Conservation (phyloP, 2,888 invertebrate genomes). For the Mimachlamys varia region DNA sequence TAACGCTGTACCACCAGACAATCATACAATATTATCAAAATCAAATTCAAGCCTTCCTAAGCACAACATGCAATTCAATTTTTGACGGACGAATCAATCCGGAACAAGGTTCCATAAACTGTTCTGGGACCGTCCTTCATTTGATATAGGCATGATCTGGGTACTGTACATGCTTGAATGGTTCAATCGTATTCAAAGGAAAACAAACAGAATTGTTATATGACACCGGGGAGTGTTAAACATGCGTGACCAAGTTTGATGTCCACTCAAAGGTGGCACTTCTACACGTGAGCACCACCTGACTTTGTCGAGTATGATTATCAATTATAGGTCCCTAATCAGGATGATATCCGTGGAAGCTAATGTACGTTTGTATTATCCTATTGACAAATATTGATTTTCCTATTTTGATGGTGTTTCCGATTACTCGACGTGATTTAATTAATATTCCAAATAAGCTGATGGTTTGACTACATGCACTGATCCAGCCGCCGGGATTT, state of each 20-base stretch:
- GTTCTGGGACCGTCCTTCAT: too few relatives aligned
- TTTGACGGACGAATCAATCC: too few relatives aligned
- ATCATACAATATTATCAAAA: too few relatives aligned
- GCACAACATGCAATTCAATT: too few relatives aligned
- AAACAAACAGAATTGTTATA: background rate
- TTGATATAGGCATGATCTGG: too few relatives aligned
- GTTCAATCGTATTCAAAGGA: background rate
- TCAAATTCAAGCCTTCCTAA: too few relatives aligned
- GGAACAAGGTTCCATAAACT: too few relatives aligned
- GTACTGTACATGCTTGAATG: too few relatives aligned
- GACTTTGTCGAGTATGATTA: background rate
- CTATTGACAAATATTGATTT: conserved; percentile 3
- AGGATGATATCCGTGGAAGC: background rate
- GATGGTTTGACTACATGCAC: background rate
- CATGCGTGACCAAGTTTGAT: background rate
- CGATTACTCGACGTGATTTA: background rate
- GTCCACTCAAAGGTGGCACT: background rate
- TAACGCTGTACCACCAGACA: too few relatives aligned
- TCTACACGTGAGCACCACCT: background rate
- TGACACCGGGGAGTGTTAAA: background rate
- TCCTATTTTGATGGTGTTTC: background rate
- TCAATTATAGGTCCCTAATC: background rate
- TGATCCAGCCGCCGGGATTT: background rate
- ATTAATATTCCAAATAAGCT: conserved; percentile 6
- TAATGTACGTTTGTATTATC: background rate